Base-by-base conservation (phyloP, 2,797 vertebrate genomes). In the Loriculus beryllinus region DNA sequence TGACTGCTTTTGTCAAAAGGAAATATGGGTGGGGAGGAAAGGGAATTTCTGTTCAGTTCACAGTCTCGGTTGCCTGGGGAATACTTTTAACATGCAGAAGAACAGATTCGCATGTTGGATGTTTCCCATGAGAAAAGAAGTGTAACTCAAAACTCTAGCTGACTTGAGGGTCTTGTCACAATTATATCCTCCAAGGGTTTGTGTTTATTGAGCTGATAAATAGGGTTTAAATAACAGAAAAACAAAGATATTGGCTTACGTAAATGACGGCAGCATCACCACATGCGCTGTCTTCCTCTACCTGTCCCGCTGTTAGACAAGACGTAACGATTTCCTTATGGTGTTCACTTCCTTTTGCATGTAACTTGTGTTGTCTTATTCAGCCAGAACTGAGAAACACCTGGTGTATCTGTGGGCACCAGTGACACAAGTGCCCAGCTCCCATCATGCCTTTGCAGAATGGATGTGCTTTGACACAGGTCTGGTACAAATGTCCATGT, bases 31-130 rank as follows among this genome's bases (percentile, higher is more conserved):
- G 43, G n/a, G 43, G 51, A 86, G 40, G 49, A 84, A 86, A 85
- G 56, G 43, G 51, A 84, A 70, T 93, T 93, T 96, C 68, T 88
- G 21, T 88, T 82, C 60, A 63, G 40, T 74, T 88, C 48, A 57
- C 1, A 1, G 8, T 94, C 35, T 57, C 47, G 26, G 79, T 93
- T 94, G 86, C 92, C 88, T 85, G 93, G 84, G 37, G 72, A 94
- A 94, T 95, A 86, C 62, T 92, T 93, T 65, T 28, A 94, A 83
- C 62, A 68, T 9, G 47, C 59, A 93, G 59, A 75, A 85, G 63
- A 69, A 63, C 15, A 88, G 59, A 91, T 91, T 88, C 87, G 57
- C 89, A 56, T 91, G 64, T 91, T 91, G 42, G 47, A 57, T 45
- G 20, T 85, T 91, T 94, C 82, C 71, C 21, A 3, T 39, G 43